Conservation (phyloP, 2,113 vertebrate genomes). For the Malaclemys terrapin region DNA sequence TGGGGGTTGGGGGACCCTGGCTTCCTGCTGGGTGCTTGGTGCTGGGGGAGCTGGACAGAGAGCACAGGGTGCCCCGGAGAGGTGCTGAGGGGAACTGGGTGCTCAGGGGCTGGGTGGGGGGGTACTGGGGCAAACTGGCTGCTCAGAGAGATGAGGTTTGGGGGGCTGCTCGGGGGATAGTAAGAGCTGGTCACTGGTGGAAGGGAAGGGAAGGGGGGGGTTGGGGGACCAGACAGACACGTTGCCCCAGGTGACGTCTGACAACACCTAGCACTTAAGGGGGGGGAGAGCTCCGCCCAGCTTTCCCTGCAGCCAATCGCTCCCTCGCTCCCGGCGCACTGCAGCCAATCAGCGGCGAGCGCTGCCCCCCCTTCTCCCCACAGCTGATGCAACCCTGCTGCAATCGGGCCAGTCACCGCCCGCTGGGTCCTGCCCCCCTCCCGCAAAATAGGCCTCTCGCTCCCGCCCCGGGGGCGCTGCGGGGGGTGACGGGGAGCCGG, state of each 20-base stretch:
- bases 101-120: too few species aligned
- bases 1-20: not conserved
- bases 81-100: too few species aligned
- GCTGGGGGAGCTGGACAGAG: not conserved
- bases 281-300: not conserved
- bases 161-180: too few species aligned
- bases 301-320: not conserved
- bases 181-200: too few species aligned
- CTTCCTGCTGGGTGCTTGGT: too few species aligned
- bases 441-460: not conserved
- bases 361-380: not conserved
- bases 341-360: not conserved
- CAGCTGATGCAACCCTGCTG: constrained; percentile 53
- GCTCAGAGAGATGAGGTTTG: too few species aligned
- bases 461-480: not conserved
- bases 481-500: not conserved
- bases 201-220: too few species aligned
- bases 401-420: not conserved
- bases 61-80: not conserved
- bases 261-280: too few species aligned
- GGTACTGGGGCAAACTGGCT: too few species aligned
- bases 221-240: too few species aligned
- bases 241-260: too few species aligned
- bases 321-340: too few species aligned
- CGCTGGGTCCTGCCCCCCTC: not conserved